Base-by-base conservation (phyloP, 1,140 invertebrate species). In the Psix sp. region DNA sequence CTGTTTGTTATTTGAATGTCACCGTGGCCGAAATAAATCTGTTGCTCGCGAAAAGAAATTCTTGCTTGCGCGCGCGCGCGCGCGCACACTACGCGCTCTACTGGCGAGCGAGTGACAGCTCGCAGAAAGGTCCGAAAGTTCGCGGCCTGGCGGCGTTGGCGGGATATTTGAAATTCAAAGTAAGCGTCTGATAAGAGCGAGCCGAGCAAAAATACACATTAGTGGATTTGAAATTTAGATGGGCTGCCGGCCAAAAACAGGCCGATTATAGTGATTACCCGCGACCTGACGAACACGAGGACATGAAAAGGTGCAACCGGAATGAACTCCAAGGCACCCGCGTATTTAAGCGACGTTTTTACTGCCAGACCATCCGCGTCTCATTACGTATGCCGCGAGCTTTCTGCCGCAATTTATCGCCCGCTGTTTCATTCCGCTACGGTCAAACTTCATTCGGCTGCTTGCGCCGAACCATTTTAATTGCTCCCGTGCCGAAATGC, bases 181-280 rank as follows among this genome's bases (percentile, higher is more conserved):
- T 74, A 77, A 59, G 45, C 56, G 13, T 48, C 71, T 77, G 82
- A 83, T 84, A 83, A 83, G 70, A 73, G 65, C 35, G 48, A 60
- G 51, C 42, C 39, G 40, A 45, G 78, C 78, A 86, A 86, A 86
- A 86, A 86, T 86, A 84, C 82, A 84, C 85, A 86, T 86, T 86
- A 86, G 82, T 67, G 67, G 74, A 86, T 86, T 86, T 86, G 79
- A 86, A 86, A 85, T 86, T 85, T 82, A 85, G 80, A 87, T 86
- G 68, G 65, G 66, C 60, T 43, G 39, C 15, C 49, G 46, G 31
- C 65, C 42, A 56, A 76, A 76, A 71, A 76, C 73, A 62, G 60
- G 33, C 65, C 66, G 62, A 72, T 66, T 74, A 71, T 43, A 68
- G 63, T 63, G 59, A 43, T 75, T 66, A 75, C 54, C 65, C 56